Percentiles rank a stretch among this genome's conserved stretches.
Conservation (phyloP, 2,113 vertebrate genomes). For the Solenodon paradoxus region DNA sequence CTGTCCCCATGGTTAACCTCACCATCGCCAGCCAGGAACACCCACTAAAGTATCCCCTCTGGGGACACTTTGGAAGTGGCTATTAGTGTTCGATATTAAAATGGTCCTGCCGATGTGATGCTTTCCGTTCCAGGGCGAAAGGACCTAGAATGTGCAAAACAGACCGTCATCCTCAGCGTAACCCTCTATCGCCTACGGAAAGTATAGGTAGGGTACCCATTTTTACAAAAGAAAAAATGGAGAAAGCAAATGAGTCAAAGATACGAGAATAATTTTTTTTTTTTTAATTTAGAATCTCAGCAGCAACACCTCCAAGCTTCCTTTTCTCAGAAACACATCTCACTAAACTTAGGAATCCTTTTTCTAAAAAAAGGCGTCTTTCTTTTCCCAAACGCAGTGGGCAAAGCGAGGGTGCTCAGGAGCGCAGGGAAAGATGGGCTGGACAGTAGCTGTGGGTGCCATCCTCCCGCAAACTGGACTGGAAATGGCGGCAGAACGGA, state of each 20-base stretch:
- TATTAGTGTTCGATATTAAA: neutral
- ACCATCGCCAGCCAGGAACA: neutral
- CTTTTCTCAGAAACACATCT: conserved; percentile 20
- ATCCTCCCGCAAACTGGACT: neutral
- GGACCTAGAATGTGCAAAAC: neutral
- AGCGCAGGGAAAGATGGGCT: neutral
- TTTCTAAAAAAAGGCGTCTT: conserved; percentile 12
- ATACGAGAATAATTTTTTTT: neutral
- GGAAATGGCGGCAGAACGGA: neutral
- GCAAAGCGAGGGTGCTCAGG: neutral
- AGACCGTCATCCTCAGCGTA: neutral
- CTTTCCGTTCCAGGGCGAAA: neutral
- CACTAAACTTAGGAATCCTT: neutral
- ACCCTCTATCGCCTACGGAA: neutral
- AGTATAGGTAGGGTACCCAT: neutral
- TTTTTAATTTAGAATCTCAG: neutral
- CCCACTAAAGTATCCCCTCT: too few relatives aligned
- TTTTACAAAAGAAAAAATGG: neutral
- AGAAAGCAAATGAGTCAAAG: neutral
- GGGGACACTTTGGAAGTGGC: neutral
- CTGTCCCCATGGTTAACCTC: neutral
- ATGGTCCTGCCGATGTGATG: too few relatives aligned
- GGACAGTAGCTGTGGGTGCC: neutral
- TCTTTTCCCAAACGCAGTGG: neutral
- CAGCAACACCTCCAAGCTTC: neutral